Base-by-base conservation (phyloP, 2,888 invertebrate species). In the Xestia sexstrigata region DNA sequence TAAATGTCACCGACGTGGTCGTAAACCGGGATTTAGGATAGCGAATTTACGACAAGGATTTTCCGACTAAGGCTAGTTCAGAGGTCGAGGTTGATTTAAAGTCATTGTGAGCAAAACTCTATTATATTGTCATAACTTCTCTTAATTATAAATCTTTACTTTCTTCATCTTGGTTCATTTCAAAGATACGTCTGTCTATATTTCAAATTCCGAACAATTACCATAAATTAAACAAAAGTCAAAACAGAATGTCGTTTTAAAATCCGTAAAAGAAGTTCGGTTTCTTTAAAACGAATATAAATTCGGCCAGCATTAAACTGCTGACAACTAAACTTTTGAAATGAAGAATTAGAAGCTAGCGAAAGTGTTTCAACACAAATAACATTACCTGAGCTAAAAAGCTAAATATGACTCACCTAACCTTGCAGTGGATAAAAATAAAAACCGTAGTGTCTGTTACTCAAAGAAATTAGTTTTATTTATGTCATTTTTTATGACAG, bases 401-500 rank as follows among this genome's bases (percentile, higher is more conserved):
- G 26, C 74, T 75, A 72, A 69, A 76, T 74, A 69, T 87, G 89
- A 83, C 71, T 87, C 89, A 88, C 45, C 4, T 76, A 82, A 83
- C 89, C 88, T 88, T 88, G 87, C 80, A 52, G 69, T 39, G 47
- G 42, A 75, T 79, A 73, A 73, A 88, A 84, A 89, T 88, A 86
- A 78, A 84, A 79, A 67, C 76, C 42, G 47, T 83, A 78, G 69
- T 82, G 78, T 74, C 66, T 78, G 68, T 72, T 76, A 78, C 81
- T 81, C 71, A 69, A 79, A 86, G 75, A 84, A 87, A 89, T 88
- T 81, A 81, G 71, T 82, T 81, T 83, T 82, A 83, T 88, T 86
- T 89, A 81, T 89, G 87, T 88, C 77, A 82, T 76, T 75, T 79
- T 74, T 83, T 83, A 83, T 86, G 88, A 88, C 88, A 88, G 78